These are phyloP conservation scores for Pao palembangensis DNA, from an alignment of 2,113 vertebrate species.

Conservation along the genomic window DNA sequence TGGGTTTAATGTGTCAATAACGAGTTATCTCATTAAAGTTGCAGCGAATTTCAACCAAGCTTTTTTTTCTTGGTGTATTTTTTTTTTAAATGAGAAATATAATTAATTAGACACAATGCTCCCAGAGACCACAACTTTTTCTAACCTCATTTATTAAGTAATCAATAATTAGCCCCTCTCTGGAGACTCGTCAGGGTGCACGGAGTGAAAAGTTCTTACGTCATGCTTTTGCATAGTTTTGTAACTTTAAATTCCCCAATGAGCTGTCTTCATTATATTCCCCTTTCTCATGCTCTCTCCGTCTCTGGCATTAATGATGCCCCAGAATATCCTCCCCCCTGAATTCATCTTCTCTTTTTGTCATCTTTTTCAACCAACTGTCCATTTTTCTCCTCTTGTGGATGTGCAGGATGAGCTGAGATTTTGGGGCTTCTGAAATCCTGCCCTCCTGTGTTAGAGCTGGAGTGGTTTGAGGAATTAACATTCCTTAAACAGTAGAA, in stretches of 20 bases:
- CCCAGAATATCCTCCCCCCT: conserved; percentile 31
- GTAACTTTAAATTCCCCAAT: conserved; percentile 37
- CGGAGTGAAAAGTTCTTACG: conserved; percentile 14
- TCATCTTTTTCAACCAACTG: background rate
- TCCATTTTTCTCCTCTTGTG: conserved; percentile 18
- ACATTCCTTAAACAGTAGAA: background rate
- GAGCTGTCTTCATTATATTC: conserved; percentile 36
- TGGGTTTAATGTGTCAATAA: background rate
- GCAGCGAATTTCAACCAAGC: too few species aligned
- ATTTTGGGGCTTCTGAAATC: conserved; percentile 51
- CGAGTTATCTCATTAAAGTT: too few species aligned
- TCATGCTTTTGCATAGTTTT: conserved; percentile 35
- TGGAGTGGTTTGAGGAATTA: conserved; percentile 19
- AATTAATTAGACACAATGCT: too few species aligned
- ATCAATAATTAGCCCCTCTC: conserved; percentile 35
- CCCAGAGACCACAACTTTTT: too few species aligned
- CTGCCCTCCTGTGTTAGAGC: conserved; percentile 57
- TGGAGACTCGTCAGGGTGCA: conserved; percentile 14
- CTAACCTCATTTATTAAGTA: conserved; percentile 6
- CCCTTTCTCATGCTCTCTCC: conserved; percentile 44
- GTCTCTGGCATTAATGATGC: conserved; percentile 52
- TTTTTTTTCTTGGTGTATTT: too few species aligned
- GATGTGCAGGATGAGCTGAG: conserved; percentile 17
- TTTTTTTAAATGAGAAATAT: too few species aligned
- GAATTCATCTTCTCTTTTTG: conserved; percentile 24